A percentile compares a stretch with the other conserved stretches of the same genome.
Conservation (phyloP, 2,113 vertebrate species). For the Calidris pugnax region DNA sequence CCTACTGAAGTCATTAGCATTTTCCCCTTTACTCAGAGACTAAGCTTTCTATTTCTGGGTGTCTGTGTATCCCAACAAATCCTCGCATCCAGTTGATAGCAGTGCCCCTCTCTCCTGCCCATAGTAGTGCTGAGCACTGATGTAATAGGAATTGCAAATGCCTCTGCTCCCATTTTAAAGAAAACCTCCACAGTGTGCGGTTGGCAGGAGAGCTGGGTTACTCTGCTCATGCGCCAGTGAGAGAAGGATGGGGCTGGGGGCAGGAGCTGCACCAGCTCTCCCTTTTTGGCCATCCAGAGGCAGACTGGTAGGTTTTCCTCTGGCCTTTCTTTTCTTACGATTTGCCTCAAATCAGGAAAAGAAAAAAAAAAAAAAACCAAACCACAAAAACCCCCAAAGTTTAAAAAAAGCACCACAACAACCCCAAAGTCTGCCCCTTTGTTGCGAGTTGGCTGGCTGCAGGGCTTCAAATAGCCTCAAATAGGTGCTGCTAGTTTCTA, state of each 20-base stretch:
- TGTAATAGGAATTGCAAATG: neutral
- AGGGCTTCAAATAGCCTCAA: neutral
- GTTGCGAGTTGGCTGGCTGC: neutral
- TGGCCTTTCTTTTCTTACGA: neutral
- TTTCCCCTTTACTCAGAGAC: neutral
- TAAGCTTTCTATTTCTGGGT: neutral
- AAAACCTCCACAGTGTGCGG: neutral
- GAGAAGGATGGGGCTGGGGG: neutral
- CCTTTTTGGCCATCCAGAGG: neutral
- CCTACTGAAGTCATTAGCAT: neutral
- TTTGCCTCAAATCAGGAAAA: neutral
- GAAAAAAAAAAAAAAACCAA: neutral
- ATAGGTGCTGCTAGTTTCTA: neutral
- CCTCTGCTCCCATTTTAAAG: neutral
- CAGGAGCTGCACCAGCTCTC: neutral
- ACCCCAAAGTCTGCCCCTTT: neutral
- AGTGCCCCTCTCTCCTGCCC: neutral
- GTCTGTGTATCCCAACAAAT: neutral
- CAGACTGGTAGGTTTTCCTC: neutral
- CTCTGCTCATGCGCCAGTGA: neutral
- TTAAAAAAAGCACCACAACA: neutral
- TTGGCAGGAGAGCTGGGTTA: neutral
- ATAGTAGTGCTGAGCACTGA: neutral
- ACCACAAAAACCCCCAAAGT: too few relatives aligned
- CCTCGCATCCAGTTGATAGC: neutral